phyloP scores from a whole-genome alignment of 2,888 invertebrate species.

The Pseudococcus longispinus region DNA sequence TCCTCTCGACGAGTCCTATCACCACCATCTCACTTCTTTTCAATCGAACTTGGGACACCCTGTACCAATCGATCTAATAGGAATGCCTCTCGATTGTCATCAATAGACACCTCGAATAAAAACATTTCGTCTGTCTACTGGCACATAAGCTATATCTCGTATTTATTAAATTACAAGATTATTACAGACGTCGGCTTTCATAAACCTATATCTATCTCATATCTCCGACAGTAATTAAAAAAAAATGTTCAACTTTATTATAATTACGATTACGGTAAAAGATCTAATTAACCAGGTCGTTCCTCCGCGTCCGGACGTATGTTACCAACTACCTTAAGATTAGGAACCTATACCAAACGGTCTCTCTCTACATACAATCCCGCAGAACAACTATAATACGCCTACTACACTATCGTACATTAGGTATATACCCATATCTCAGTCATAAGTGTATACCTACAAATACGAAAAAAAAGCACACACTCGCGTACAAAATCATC shows the following conservation, averaged over 20 bases:
- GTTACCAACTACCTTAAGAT: not conserved
- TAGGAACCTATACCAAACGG: no score
- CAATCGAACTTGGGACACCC: no score
- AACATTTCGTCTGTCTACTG: not conserved
- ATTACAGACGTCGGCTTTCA: not conserved
- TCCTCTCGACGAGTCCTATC: no score
- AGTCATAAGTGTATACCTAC: not conserved
- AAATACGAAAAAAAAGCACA: not conserved
- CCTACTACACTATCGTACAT: not conserved
- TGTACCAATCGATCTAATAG: no score
- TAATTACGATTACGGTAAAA: slow-evolving; percentile 46
- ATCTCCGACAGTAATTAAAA: slow-evolving; percentile 20
- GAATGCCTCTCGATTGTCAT: no score
- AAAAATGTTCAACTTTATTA: slow-evolving; percentile 35
- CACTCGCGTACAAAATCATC: not conserved
- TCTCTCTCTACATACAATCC: not conserved
- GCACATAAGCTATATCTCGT: not conserved
- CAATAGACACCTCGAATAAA: no score
- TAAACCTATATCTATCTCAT: not conserved
- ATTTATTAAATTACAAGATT: not conserved
- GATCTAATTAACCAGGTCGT: slow-evolving; percentile 48
- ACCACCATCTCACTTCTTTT: no score
- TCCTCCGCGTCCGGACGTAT: slow-evolving; percentile 19
- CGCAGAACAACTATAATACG: slow-evolving; percentile 15
- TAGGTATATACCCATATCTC: not conserved